Evolutionary conservation across 2,888 invertebrate species (phyloP).

Genomic region (Dynastes hyllus): DNA sequence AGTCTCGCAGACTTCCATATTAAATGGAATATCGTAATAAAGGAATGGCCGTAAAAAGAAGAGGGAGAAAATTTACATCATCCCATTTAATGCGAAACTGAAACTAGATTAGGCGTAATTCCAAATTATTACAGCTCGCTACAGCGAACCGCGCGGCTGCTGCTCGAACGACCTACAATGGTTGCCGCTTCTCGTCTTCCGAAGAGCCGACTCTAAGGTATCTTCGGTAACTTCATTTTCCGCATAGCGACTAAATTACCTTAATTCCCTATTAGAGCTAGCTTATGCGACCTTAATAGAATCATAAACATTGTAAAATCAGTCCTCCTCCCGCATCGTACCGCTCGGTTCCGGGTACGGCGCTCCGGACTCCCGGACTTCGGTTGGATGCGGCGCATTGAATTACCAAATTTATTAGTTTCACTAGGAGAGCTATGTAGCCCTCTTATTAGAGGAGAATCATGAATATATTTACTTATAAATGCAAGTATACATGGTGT

Average conservation of each 20-base stretch:
- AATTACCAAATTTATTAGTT: conserved; percentile 38
- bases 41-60: conserved; percentile 18
- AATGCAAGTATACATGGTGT: no score
- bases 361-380: conserved; percentile 7
- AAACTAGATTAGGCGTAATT: conserved; percentile 66
- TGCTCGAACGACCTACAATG: conserved; percentile 52
- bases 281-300: conserved; percentile 66
- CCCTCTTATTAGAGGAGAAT: no score
- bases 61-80: conserved; percentile 42
- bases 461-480: no score
- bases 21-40: conserved; percentile 25
- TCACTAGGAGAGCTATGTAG: not conserved
- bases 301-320: conserved; percentile 66
- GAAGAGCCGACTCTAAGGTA: conserved; percentile 55
- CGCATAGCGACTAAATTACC: conserved; percentile 67
- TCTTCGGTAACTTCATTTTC: conserved; percentile 68
- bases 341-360: not conserved
- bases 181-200: conserved; percentile 48
- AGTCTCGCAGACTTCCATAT: conserved; percentile 3
- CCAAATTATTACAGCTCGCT: conserved; percentile 67
- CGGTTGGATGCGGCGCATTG: not conserved
- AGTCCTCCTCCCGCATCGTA: conserved; percentile 47
- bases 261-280: conserved; percentile 66
- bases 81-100: conserved; percentile 52
- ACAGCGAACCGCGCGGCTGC: conserved; percentile 62